Conservation (phyloP, 2,888 invertebrate species). For the Acleris laterana region DNA sequence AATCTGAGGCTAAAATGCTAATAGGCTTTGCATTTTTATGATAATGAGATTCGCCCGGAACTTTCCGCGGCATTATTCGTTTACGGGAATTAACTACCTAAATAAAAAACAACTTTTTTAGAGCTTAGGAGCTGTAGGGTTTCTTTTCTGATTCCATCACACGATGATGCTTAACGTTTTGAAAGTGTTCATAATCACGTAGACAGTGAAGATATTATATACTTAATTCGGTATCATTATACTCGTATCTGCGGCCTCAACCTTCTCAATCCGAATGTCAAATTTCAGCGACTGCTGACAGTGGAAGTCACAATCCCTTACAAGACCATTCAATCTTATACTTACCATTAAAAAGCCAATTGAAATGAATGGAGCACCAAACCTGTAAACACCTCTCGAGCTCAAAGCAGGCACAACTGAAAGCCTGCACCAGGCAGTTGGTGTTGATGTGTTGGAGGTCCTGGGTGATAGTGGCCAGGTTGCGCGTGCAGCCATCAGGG, state of each 20-base stretch:
- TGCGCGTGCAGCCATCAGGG: constrained; percentile 46
- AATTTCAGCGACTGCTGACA: too few species aligned
- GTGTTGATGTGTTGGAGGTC: constrained; percentile 73
- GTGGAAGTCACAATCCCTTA: too few species aligned
- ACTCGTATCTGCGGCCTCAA: too few species aligned
- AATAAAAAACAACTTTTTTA: too few species aligned
- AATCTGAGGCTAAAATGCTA: constrained; percentile 28
- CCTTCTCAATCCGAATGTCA: too few species aligned
- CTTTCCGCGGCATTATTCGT: background rate
- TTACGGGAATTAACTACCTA: background rate
- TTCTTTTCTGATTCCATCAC: too few species aligned
- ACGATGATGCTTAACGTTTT: too few species aligned
- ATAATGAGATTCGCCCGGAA: constrained; percentile 17
- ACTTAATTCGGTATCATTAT: too few species aligned
- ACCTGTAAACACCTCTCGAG: constrained; percentile 75
- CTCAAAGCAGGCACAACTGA: constrained; percentile 59
- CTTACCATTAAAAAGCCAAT: background rate
- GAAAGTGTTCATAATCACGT: too few species aligned
- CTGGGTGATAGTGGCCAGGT: constrained; percentile 62
- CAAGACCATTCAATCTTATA: too few species aligned
- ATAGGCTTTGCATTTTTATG: constrained; percentile 31
- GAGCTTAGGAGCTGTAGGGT: too few species aligned
- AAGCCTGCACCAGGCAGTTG: constrained; percentile 70
- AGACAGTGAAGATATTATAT: too few species aligned
- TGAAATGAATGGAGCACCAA: background rate